Base-by-base conservation (phyloP, 53 echinoderm and acorn worm genomes). In the Astropecten irregularis region DNA sequence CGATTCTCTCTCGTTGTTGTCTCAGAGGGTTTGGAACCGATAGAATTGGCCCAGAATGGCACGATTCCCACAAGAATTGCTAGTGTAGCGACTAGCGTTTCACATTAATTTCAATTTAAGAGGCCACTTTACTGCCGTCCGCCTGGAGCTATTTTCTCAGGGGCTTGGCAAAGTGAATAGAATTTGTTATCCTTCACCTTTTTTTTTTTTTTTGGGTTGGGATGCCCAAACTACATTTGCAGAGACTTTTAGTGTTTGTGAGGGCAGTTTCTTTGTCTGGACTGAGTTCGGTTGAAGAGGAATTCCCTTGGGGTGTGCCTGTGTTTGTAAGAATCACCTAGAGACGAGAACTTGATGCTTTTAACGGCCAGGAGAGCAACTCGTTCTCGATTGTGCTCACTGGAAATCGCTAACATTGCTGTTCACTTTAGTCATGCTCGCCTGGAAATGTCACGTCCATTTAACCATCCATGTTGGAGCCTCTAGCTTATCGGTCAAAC, bases 81-180 rank as follows among this genome's bases (percentile, higher is more conserved):
- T n/a, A 65, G 35, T 65, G 65, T 37, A 9, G 36, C 7, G 65
- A 4, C 25, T 32, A 9, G 71, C 28, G 52, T 51, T 56, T 76
- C 44, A 76, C 40, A 54, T 57, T 76, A 56, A 76, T 76, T 76
- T 76, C 76, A 76, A 76, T 76, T 76, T 76, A 58, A 57, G 57
- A 58, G 56, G 55, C 35, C 74, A 56, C 76, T 76, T 76, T 9
- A 58, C 58, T 57, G 58, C 38, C 58, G 76, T 68, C 48, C 23
- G 76, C 76, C 58, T 13, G 9, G 40, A 58, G 76, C 57, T 29
- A 58, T 76, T 23, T 38, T 14, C 21, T 28, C 14, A 9, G 25
- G 40, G 57, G 40, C 58, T 40, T 13, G 8, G 22, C 25, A 14
- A 23, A 53, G 7, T 21, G 40, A 22, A 39, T 5, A 3, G 42